Evolutionary conservation across 2,113 vertebrate species (phyloP).

Genomic region (Piaya cayana): DNA sequence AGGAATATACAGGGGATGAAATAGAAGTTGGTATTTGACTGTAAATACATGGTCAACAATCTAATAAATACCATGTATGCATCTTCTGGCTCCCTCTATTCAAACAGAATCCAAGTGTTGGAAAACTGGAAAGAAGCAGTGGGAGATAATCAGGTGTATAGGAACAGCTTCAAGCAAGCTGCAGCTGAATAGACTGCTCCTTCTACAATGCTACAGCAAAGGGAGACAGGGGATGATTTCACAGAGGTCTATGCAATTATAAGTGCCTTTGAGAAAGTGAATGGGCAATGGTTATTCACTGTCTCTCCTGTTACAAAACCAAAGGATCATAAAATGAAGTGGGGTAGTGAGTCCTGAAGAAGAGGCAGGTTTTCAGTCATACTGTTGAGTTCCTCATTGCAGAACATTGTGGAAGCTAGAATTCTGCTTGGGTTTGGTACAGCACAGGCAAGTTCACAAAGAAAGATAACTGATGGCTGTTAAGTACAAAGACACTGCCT

Average conservation of each 20-base stretch:
- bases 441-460: neutral
- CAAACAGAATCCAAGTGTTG: neutral
- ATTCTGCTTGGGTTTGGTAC: neutral
- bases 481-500: neutral
- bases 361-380: neutral
- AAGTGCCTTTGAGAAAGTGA: neutral
- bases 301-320: neutral
- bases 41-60: neutral
- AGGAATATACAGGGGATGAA: neutral
- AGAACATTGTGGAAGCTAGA: neutral
- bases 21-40: neutral
- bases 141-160: neutral
- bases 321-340: neutral
- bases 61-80: accelerated
- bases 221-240: neutral
- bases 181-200: neutral
- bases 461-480: neutral
- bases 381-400: neutral
- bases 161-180: neutral
- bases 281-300: neutral
- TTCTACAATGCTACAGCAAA: neutral
- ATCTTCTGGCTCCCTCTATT: neutral
- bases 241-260: neutral
- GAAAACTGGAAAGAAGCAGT: neutral
- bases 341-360: neutral